Evolutionary conservation across 2,113 vertebrate species (phyloP).

Genomic region (Cranoglanis bouderius): DNA sequence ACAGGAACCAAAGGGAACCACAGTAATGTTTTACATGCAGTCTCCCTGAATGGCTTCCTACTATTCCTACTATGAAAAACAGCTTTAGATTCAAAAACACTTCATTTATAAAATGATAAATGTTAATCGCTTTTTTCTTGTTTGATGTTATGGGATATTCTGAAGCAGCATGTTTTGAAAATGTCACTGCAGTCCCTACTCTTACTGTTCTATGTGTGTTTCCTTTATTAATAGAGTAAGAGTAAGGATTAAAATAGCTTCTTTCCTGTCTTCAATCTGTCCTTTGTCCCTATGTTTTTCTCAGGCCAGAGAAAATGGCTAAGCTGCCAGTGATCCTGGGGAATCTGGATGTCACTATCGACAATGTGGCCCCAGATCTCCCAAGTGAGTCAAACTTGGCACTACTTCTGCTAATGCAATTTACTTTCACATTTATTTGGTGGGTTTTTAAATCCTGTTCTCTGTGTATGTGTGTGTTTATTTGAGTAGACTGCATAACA

Average conservation of each 20-base stretch:
- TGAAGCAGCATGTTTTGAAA: not conserved
- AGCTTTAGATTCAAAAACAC: not conserved
- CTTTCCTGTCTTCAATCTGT: conserved; percentile 14
- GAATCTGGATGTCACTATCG: conserved; percentile 95
- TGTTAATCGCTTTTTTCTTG: not conserved
- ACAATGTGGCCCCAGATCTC: conserved; percentile 90
- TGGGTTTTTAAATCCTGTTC: not conserved
- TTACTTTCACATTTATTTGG: not conserved
- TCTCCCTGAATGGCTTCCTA: not conserved
- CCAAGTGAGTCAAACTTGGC: conserved; percentile 81
- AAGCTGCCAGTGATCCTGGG: conserved; percentile 97
- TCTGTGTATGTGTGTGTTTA: conserved; percentile 33
- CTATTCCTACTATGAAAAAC: not conserved
- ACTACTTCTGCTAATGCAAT: conserved; percentile 20
- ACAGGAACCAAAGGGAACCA: not conserved
- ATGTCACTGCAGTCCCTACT: not conserved
- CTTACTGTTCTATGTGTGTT: conserved; percentile 14
- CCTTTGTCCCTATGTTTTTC: conserved; percentile 54
- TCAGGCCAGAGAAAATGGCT: conserved; percentile 96
- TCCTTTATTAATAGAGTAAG: not conserved
- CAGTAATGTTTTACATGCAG: not conserved
- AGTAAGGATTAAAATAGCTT: not conserved
- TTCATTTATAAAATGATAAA: not conserved
- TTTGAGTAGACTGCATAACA: conserved; percentile 87
- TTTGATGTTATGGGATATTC: not conserved